These are phyloP conservation scores for Brachyistius frenatus DNA, from an alignment of 2,113 vertebrate species.

Conservation along the genomic window DNA sequence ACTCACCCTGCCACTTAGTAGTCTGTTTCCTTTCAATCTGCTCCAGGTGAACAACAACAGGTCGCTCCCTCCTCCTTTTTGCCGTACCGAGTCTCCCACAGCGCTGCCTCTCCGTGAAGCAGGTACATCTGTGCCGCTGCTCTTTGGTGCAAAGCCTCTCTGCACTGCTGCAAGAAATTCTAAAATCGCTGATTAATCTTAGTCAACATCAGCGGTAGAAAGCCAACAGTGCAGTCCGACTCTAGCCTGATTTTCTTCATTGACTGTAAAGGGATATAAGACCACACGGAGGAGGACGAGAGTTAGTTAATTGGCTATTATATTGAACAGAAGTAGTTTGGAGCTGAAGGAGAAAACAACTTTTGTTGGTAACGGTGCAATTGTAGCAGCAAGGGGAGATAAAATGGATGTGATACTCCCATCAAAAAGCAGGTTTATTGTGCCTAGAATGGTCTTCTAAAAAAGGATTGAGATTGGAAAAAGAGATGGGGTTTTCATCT, in stretches of 20 bases:
- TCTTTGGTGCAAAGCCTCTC: slow-evolving; percentile 28
- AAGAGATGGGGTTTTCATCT: slow-evolving; percentile 65
- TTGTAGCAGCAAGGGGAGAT: slow-evolving; percentile 52
- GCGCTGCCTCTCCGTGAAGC: slow-evolving; percentile 17
- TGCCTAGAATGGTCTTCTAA: slow-evolving; percentile 57
- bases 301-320: slow-evolving; percentile 74
- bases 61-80: slow-evolving; percentile 31
- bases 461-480: slow-evolving; percentile 65
- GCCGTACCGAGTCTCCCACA: slow-evolving; percentile 17
- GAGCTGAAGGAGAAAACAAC: slow-evolving; percentile 59
- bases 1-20: slow-evolving; percentile 55
- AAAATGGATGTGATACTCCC: slow-evolving; percentile 70
- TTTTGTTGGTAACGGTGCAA: slow-evolving; percentile 56
- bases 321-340: slow-evolving; percentile 70
- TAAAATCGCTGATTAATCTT: slow-evolving; percentile 65
- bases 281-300: slow-evolving; percentile 41
- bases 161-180: slow-evolving; percentile 22
- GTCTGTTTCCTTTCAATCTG: slow-evolving; percentile 51
- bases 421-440: slow-evolving; percentile 69
- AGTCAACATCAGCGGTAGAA: slow-evolving; percentile 41
- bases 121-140: slow-evolving; percentile 17
- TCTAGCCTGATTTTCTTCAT: slow-evolving; percentile 51
- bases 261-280: slow-evolving; percentile 41
- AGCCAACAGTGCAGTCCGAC: slow-evolving; percentile 47
- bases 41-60: slow-evolving; percentile 29